phyloP scores from a whole-genome alignment of 64 coral and sea anemone genomes.

The Porites australiensis region DNA sequence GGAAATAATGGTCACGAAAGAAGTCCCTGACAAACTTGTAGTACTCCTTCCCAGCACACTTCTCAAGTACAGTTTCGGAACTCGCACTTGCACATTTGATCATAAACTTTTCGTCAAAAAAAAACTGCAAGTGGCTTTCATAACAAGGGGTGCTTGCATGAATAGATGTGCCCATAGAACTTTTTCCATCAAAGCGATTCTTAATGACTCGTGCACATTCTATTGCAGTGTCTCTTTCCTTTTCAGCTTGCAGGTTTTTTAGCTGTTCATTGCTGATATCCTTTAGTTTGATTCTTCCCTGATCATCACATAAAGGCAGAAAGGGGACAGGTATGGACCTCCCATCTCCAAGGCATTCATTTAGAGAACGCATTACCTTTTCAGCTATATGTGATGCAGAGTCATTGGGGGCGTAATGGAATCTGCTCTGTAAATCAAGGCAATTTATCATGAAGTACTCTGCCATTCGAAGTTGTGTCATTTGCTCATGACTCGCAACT shows the following conservation, averaged over 20 bases:
- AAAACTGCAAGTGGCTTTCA: conserved; percentile 23
- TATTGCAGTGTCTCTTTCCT: neutral
- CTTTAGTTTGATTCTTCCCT: conserved; percentile 28
- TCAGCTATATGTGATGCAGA: conserved; percentile 56
- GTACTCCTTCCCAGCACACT: conserved; percentile 64
- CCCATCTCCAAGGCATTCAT: conserved; percentile 60
- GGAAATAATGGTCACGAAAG: conserved; percentile 45
- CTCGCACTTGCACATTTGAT: conserved; percentile 19
- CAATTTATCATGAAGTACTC: conserved; percentile 56
- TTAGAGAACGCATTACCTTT: conserved; percentile 58
- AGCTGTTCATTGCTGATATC: conserved; percentile 32
- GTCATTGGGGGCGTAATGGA: conserved; percentile 69
- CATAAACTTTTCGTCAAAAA: conserved; percentile 64
- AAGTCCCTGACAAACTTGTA: conserved; percentile 49
- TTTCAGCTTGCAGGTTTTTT: neutral
- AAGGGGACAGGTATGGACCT: conserved; percentile 46
- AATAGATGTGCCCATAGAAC: conserved; percentile 23
- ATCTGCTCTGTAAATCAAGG: conserved; percentile 46
- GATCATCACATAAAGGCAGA: conserved; percentile 8
- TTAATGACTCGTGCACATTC: conserved; percentile 28
- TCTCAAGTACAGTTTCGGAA: conserved; percentile 31
- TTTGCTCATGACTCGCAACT: conserved; percentile 52
- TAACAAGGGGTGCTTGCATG: conserved; percentile 38
- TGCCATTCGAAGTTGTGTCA: conserved; percentile 60
- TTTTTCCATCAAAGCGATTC: conserved; percentile 1